A percentile compares a stretch with the other conserved stretches of the same genome.
Evolutionary conservation across 2,797 vertebrate species (phyloP).

Genomic region (Fringilla coelebs): DNA sequence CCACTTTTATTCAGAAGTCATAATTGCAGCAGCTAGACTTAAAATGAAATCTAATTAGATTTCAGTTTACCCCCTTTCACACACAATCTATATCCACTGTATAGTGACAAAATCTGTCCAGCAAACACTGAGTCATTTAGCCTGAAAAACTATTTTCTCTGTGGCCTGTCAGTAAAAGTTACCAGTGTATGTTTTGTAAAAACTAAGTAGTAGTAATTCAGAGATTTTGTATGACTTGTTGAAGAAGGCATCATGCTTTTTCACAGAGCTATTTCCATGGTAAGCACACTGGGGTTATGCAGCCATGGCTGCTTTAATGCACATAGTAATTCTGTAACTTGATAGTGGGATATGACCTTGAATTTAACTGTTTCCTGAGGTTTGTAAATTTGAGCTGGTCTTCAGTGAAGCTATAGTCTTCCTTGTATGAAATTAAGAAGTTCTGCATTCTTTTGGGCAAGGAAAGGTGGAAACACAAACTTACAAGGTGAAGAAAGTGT

Average conservation of each 20-base stretch:
- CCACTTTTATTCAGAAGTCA: conserved; percentile 79
- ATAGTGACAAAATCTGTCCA: conserved; percentile 32
- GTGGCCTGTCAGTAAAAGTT: not conserved
- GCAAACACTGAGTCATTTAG: not conserved
- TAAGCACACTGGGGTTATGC: not conserved
- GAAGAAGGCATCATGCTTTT: not conserved
- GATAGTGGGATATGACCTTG: not conserved
- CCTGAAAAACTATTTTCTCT: not conserved
- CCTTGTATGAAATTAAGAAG: not conserved
- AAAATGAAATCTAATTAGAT: conserved; percentile 81
- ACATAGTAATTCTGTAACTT: not conserved
- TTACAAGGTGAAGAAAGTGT: not conserved
- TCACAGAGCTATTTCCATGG: not conserved
- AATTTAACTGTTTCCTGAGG: not conserved
- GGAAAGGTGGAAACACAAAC: not conserved
- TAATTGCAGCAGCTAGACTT: conserved; percentile 78
- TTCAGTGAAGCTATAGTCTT: not conserved
- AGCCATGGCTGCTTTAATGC: not conserved
- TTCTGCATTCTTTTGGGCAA: not conserved
- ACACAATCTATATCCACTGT: conserved; percentile 26
- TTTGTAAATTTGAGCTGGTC: not conserved
- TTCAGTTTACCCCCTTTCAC: conserved; percentile 55
- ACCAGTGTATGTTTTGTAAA: not conserved
- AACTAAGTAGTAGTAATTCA: not conserved
- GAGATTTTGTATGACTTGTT: not conserved